Evolutionary conservation across 2,113 vertebrate genomes (phyloP).

Genomic region (Lynx canadensis): DNA sequence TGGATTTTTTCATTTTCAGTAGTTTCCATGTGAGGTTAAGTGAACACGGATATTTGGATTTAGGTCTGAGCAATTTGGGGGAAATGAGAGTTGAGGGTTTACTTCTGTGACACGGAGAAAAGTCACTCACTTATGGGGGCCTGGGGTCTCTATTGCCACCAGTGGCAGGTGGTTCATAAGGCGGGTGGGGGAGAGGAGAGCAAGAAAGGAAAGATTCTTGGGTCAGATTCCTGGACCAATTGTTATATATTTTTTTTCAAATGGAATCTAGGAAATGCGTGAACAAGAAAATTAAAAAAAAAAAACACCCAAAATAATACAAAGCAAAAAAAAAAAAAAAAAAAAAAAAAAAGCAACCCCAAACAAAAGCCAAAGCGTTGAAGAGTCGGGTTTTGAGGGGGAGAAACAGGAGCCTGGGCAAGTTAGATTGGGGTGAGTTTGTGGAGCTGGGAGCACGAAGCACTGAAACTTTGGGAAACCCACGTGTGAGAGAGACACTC

Average conservation of each 20-base stretch:
- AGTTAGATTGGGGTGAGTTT: not conserved
- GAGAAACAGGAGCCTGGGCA: not conserved
- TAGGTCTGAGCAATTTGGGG: not conserved
- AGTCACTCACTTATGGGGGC: not conserved
- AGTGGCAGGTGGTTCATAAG: not conserved
- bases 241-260: not conserved
- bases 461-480: not conserved
- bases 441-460: not conserved
- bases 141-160: not conserved
- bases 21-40: conserved; percentile 15
- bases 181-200: too few species aligned
- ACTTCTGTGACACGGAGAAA: not conserved
- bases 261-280: not conserved
- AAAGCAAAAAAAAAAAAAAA: not conserved
- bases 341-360: not conserved
- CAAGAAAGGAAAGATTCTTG: not conserved
- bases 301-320: not conserved
- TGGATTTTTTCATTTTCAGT: not conserved
- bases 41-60: not conserved
- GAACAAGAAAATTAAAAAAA: not conserved
- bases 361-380: not conserved
- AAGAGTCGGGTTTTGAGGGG: not conserved
- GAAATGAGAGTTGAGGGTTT: not conserved
- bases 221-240: not conserved
- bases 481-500: not conserved